phyloP scores from a whole-genome alignment of 2,888 invertebrate species.

The Petrolisthes manimaculis region DNA sequence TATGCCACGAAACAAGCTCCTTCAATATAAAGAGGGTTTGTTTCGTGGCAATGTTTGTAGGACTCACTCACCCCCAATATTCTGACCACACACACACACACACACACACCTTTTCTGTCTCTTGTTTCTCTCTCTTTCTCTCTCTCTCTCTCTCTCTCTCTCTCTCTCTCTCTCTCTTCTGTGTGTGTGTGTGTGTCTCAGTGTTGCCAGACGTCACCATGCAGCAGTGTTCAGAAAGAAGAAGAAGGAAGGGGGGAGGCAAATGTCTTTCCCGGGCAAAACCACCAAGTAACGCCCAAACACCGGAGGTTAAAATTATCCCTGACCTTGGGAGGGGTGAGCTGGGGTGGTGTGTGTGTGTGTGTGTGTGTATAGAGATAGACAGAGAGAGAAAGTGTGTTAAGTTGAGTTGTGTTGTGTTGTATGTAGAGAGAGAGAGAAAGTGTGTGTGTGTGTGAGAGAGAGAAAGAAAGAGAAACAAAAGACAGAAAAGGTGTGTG shows the following conservation, averaged over 20 bases:
- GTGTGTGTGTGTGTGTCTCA: too few relatives aligned
- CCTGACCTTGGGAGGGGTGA: background rate
- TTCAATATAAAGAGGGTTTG: too few relatives aligned
- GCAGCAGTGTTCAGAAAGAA: background rate
- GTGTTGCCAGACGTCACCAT: background rate
- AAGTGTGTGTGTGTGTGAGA: background rate
- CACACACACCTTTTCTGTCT: too few relatives aligned
- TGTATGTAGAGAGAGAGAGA: background rate
- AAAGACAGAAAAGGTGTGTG: background rate
- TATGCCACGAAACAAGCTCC: too few relatives aligned
- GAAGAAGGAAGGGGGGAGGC: background rate
- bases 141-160: background rate
- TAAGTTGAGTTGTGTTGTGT: background rate
- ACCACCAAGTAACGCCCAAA: background rate
- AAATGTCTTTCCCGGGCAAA: background rate
- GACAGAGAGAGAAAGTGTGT: too few relatives aligned
- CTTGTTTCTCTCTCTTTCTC: slow-evolving; percentile 10
- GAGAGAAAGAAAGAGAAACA: background rate
- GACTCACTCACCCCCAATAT: too few relatives aligned
- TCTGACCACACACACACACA: too few relatives aligned
- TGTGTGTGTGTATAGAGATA: background rate
- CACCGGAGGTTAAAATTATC: background rate
- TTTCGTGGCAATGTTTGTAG: too few relatives aligned
- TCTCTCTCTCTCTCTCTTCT: too few relatives aligned
- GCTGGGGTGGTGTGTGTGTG: background rate